A percentile compares a stretch with the other conserved stretches of the same genome.
These are phyloP conservation scores for Acipenser oxyrinchus DNA, from an alignment of 2,797 vertebrate species.

Conservation along the genomic window DNA sequence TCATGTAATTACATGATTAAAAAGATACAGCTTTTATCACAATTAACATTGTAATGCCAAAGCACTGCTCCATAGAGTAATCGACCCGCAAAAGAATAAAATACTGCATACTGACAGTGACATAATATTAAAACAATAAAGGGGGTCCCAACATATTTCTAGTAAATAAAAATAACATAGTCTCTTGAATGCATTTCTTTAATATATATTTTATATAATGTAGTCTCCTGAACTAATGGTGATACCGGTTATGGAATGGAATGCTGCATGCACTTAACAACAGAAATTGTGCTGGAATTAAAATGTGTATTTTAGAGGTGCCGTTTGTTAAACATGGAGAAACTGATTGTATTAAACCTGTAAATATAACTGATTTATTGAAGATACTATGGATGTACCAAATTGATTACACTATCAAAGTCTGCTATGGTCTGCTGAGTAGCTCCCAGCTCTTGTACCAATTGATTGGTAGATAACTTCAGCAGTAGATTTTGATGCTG, in stretches of 20 bases:
- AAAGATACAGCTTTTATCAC: not conserved
- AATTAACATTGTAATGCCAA: not conserved
- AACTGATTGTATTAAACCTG: not conserved
- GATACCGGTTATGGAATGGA: no score
- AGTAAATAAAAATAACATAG: not conserved
- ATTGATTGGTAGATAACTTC: slow-evolving; percentile 18
- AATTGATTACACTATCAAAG: slow-evolving; percentile 12
- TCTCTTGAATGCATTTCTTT: not conserved
- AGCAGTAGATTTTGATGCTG: slow-evolving; percentile 29
- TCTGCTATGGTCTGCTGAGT: slow-evolving; percentile 23
- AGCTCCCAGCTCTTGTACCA: slow-evolving; percentile 16
- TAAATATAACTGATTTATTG: slow-evolving; percentile 25
- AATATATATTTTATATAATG: no score
- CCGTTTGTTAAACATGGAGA: not conserved
- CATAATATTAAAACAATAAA: not conserved
- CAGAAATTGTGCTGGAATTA: not conserved
- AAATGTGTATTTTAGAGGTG: not conserved
- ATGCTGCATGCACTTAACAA: no score
- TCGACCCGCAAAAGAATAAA: not conserved
- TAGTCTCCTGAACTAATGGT: no score
- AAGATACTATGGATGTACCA: slow-evolving; percentile 12
- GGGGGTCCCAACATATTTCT: not conserved
- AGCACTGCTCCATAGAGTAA: not conserved
- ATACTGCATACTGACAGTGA: not conserved
- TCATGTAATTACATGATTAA: not conserved